Evolutionary conservation across 2,113 vertebrate species (phyloP), one percentile per base, ranked within the genome.

Genomic region (Perca flavescens): DNA sequence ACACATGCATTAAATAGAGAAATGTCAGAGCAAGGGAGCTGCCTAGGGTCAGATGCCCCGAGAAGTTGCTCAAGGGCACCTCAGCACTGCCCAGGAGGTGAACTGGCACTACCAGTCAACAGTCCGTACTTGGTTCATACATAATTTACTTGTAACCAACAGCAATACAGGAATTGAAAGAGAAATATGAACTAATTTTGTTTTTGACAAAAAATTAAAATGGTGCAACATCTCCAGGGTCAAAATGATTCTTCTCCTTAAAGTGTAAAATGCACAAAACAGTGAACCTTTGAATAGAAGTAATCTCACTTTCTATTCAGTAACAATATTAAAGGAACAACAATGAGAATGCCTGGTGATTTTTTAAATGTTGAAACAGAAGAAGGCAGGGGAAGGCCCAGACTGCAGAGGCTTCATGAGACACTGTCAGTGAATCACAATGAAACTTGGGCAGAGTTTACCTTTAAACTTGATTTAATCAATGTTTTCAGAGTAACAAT

Each of bases 341-440:
- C 14, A 47, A 64, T n/a, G 3, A 58, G 50, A 25, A 14, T 19
- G 31, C 3, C 31, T 81, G n/a, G 49, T 50, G 14, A 14, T 63
- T 77, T 81, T 73, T 14, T 43, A 21, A 1, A 49, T 88, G 82
- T 75, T 77, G 64, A 54, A 84, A 86, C 21, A 60, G 49, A 31
- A 15, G 66, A 28, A 2, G 15, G 7, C 1, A 17, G 9, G 53
- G 49, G 57, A 71, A 43, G 8, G 36, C 4, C 54, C 11, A 31
- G 22, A 46, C 14, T 53, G n/a, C 47, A 81, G 15, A 77, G 72
- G 70, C 82, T n/a, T 76, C 12, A 13, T 50, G 6, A 53, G 21
- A 62, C 21, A 61, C 11, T 7, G n/a, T 2, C 62, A 67, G 25
- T 40, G 53, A 77, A 58, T 52, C 25, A 50, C 21, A 52, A 8